Evolutionary conservation across 2,113 vertebrate genomes (phyloP).

Genomic region (Sander vitreus): DNA sequence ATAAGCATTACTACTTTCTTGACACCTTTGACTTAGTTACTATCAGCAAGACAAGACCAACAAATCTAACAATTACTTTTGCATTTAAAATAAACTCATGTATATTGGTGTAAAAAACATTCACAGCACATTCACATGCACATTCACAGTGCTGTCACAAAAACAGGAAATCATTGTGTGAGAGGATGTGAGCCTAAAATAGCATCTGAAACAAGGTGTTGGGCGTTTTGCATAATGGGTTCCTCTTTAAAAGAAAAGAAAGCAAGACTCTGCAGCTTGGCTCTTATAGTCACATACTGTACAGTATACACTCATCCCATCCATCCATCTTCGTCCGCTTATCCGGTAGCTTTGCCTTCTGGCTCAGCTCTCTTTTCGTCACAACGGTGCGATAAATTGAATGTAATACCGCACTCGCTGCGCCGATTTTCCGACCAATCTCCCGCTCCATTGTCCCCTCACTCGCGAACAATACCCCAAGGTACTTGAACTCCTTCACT

Average conservation of each 20-base stretch:
- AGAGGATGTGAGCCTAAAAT: slow-evolving; percentile 18
- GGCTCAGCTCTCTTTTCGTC: too few species aligned
- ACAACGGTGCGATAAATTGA: too few species aligned
- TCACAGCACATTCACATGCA: too few species aligned
- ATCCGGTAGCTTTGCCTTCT: too few species aligned
- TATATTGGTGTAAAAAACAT: neutral
- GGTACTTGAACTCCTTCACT: too few species aligned
- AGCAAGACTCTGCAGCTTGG: neutral
- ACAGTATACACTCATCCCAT: too few species aligned
- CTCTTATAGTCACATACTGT: neutral
- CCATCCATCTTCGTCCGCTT: too few species aligned
- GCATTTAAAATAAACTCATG: neutral
- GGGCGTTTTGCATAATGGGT: slow-evolving; percentile 28
- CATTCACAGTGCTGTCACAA: neutral
- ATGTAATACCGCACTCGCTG: too few species aligned
- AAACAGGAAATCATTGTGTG: neutral
- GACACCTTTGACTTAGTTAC: neutral
- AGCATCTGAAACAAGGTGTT: slow-evolving; percentile 4
- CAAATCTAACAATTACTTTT: neutral
- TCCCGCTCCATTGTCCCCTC: too few species aligned
- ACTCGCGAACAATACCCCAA: too few species aligned
- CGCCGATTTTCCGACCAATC: too few species aligned
- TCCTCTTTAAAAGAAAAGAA: slow-evolving; percentile 7
- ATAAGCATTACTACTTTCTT: too few species aligned
- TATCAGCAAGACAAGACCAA: neutral